Evolutionary conservation across 2,888 invertebrate genomes (phyloP).

Genomic region (Drosophila ezoana): DNA sequence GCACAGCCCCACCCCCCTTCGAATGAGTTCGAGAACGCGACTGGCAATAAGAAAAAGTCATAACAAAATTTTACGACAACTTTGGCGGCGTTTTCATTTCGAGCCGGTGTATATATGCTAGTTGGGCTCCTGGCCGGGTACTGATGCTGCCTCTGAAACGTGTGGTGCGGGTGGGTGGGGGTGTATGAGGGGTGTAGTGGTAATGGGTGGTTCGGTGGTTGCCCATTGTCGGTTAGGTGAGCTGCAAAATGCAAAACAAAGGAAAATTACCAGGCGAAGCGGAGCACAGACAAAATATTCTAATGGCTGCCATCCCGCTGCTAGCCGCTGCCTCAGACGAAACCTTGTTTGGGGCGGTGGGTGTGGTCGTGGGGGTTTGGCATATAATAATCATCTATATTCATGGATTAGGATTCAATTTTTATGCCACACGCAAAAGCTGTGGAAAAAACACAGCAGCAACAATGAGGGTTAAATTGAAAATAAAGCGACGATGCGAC

Average conservation of each 20-base stretch:
- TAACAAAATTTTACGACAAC: constrained; percentile 82
- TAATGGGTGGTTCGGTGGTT: constrained; percentile 18
- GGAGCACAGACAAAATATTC: constrained; percentile 62
- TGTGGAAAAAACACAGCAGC: constrained; percentile 44
- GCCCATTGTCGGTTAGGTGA: constrained; percentile 49
- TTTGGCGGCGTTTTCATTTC: constrained; percentile 76
- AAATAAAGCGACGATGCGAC: constrained; percentile 63
- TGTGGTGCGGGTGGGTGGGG: not conserved
- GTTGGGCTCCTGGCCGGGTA: constrained; percentile 40
- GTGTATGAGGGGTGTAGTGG: constrained; percentile 7
- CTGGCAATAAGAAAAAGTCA: constrained; percentile 80
- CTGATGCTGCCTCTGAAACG: not conserved
- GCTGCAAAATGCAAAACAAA: constrained; percentile 76
- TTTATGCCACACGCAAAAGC: constrained; percentile 80
- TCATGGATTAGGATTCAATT: constrained; percentile 85
- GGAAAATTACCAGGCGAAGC: constrained; percentile 63
- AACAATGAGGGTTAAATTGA: constrained; percentile 79
- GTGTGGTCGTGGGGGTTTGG: constrained; percentile 21
- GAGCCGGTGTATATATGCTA: constrained; percentile 39
- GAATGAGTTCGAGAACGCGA: constrained; percentile 64
- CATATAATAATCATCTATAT: constrained; percentile 85
- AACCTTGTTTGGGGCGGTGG: constrained; percentile 1
- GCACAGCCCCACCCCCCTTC: constrained; percentile 42
- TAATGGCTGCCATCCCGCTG: constrained; percentile 77
- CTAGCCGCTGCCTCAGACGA: constrained; percentile 28